Conservation (phyloP, 1,140 invertebrate species). For the Ectropis grisescens region DNA sequence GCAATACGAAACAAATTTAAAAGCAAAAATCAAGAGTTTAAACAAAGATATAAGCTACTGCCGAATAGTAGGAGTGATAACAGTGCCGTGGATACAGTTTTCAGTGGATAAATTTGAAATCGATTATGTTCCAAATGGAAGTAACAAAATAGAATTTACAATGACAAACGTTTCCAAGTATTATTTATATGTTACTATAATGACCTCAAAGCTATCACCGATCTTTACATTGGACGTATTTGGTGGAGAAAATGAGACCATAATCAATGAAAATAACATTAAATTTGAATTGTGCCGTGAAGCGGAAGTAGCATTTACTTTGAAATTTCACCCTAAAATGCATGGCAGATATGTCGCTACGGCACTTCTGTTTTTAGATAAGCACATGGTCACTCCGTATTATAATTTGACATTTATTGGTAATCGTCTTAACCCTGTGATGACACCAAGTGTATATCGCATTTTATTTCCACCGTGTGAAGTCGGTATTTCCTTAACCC, state of each 20-base stretch:
- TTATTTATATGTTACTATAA: constrained; percentile 37
- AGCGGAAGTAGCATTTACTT: constrained; percentile 20
- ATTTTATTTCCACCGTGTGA: constrained; percentile 44
- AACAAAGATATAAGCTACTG: constrained; percentile 52
- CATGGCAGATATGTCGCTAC: constrained; percentile 42
- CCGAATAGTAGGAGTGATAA: constrained; percentile 47
- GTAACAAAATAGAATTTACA: constrained; percentile 39
- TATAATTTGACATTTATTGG: constrained; percentile 51
- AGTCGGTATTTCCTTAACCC: constrained; percentile 20
- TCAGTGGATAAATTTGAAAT: constrained; percentile 52
- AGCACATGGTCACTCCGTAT: constrained; percentile 42
- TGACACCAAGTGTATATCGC: constrained; percentile 32
- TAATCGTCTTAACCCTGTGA: constrained; percentile 27
- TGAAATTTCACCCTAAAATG: constrained; percentile 48
- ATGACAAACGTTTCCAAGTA: constrained; percentile 54
- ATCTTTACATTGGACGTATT: constrained; percentile 34
- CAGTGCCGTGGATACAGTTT: constrained; percentile 45
- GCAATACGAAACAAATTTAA: constrained; percentile 44
- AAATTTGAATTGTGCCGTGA: constrained; percentile 42
- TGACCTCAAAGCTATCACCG: constrained; percentile 38
- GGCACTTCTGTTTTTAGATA: constrained; percentile 45
- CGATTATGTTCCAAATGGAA: constrained; percentile 19
- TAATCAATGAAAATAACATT: constrained; percentile 33
- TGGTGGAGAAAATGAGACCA: constrained; percentile 25
- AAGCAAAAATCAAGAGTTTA: constrained; percentile 37